Evolutionary conservation across 2,888 invertebrate species (phyloP).

Genomic region (Trachelus iudaicus): DNA sequence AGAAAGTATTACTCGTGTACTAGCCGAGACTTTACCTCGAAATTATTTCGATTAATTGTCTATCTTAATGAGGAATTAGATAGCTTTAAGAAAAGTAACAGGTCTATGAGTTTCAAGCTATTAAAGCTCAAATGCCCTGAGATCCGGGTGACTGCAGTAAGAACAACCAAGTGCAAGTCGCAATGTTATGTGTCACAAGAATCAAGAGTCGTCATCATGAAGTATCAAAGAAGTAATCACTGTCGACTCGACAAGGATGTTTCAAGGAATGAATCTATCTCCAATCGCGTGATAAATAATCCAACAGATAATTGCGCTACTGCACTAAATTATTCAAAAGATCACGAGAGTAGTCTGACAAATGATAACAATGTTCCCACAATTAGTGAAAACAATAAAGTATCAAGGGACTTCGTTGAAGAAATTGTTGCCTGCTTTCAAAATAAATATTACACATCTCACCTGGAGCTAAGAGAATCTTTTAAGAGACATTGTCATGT

Average conservation of each 20-base stretch:
- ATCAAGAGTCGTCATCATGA: neutral
- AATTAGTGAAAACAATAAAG: neutral
- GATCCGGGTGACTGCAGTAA: slow-evolving; percentile 2
- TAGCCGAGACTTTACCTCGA: slow-evolving; percentile 30
- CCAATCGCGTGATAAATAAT: neutral
- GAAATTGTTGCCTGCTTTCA: neutral
- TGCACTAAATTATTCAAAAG: neutral
- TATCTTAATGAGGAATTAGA: slow-evolving; percentile 44
- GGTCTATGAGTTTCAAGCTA: slow-evolving; percentile 33
- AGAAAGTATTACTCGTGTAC: slow-evolving; percentile 30
- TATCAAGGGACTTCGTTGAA: neutral
- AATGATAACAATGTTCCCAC: neutral
- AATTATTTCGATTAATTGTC: slow-evolving; percentile 34
- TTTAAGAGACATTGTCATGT: neutral
- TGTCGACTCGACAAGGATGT: neutral
- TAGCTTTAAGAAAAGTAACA: slow-evolving; percentile 29
- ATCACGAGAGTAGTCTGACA: neutral
- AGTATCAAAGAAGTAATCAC: neutral
- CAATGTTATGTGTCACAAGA: neutral
- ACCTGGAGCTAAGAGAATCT: neutral
- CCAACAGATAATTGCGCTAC: neutral
- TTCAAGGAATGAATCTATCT: neutral
- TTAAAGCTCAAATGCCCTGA: slow-evolving; percentile 32
- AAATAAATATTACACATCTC: neutral
- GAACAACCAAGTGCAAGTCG: neutral